Evolutionary conservation across 2,888 invertebrate species (phyloP).

Genomic region (Plebejus anna): DNA sequence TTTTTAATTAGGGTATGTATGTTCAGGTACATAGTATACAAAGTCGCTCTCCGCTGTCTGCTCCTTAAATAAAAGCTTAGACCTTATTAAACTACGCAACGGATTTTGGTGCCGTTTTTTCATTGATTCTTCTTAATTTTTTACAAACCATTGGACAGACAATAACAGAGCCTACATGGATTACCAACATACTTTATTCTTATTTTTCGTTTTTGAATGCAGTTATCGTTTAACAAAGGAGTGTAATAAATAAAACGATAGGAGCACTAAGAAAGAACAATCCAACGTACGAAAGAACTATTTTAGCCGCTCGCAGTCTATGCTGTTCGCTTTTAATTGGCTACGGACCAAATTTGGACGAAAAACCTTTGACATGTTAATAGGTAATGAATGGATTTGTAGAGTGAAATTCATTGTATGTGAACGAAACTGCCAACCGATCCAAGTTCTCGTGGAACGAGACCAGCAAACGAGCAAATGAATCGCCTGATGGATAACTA

Average conservation of each 20-base stretch:
- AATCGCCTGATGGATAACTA: neutral
- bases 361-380: slow-evolving; percentile 16
- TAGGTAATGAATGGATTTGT: slow-evolving; percentile 11
- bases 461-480: neutral
- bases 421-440: slow-evolving; percentile 29
- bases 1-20: neutral
- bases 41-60: no score
- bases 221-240: neutral
- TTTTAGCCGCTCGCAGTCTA: neutral
- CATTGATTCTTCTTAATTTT: no score
- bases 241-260: neutral
- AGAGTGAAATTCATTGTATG: slow-evolving; percentile 19
- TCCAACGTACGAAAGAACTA: neutral
- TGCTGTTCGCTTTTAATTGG: neutral
- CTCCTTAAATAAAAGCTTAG: no score
- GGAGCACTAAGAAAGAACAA: neutral
- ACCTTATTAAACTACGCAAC: no score
- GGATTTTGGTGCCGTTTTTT: no score
- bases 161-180: no score
- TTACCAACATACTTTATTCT: no score
- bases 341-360: slow-evolving; percentile 11
- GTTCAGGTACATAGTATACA: no score
- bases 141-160: no score
- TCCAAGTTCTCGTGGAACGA: neutral
- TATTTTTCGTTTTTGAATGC: no score